A percentile compares a stretch with the other conserved stretches of the same genome.
These are phyloP conservation scores for Leucophenga maculata DNA, from an alignment of 2,888 invertebrate species.

Conservation along the genomic window DNA sequence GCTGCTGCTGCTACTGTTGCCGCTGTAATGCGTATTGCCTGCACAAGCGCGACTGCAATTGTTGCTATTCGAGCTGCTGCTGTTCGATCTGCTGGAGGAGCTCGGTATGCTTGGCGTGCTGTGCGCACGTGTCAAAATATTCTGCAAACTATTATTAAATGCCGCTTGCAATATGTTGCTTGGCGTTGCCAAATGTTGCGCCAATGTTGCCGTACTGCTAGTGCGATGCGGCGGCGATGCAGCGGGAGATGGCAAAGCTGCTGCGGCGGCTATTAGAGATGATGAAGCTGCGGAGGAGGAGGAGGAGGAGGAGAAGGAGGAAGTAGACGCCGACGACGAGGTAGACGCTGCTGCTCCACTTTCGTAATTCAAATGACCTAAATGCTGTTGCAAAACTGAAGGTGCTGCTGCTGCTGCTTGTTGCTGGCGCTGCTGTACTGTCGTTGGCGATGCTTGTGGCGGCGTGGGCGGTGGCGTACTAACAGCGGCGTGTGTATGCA, in stretches of 20 bases:
- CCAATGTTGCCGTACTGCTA: constrained; percentile 61
- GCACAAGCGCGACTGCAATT: constrained; percentile 60
- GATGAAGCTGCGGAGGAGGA: background rate
- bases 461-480: constrained; percentile 43
- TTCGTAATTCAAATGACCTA: constrained; percentile 70
- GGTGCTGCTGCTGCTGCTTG: constrained; percentile 47
- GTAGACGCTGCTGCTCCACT: constrained; percentile 55
- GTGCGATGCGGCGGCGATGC: background rate
- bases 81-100: constrained; percentile 35
- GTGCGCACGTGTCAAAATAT: constrained; percentile 60
- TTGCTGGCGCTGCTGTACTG: constrained; percentile 38
- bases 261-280: background rate
- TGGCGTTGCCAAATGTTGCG: constrained; percentile 65
- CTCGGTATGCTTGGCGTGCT: constrained; percentile 52
- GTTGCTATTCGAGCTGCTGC: constrained; percentile 38
- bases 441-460: constrained; percentile 34
- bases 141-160: constrained; percentile 58
- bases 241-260: constrained; percentile 16
- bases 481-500: constrained; percentile 31
- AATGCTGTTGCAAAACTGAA: constrained; percentile 69
- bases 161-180: constrained; percentile 64
- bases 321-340: constrained; percentile 27
- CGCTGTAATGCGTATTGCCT: constrained; percentile 63
- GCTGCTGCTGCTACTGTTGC: constrained; percentile 48
- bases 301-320: background rate